These are phyloP conservation scores for Hydrozoanthus tunicans DNA, from an alignment of 64 coral and sea anemone species.

Conservation along the genomic window DNA sequence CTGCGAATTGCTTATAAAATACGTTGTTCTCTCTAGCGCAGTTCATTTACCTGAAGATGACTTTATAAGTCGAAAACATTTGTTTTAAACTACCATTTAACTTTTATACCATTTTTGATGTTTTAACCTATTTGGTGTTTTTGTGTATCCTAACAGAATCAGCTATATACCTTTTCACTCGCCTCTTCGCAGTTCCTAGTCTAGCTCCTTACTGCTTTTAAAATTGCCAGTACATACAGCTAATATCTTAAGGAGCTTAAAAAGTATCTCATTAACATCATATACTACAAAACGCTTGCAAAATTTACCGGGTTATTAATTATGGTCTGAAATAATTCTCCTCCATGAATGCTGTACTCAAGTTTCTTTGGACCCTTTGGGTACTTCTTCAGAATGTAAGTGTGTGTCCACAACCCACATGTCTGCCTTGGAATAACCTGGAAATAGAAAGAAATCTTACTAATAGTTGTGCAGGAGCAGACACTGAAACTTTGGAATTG, in stretches of 20 bases:
- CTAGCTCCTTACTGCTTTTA: too few species aligned
- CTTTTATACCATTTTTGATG: too few species aligned
- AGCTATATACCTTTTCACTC: too few species aligned
- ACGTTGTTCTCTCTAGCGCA: too few species aligned
- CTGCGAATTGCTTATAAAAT: too few species aligned
- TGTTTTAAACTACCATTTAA: too few species aligned
- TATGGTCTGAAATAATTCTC: constrained; percentile 84
- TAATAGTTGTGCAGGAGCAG: neutral
- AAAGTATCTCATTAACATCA: neutral
- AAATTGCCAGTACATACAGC: neutral
- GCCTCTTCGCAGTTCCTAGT: too few species aligned
- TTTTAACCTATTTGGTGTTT: too few species aligned
- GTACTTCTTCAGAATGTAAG: constrained; percentile 71
- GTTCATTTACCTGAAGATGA: too few species aligned
- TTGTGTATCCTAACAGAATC: too few species aligned
- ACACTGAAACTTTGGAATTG: too few species aligned
- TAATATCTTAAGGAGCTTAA: neutral
- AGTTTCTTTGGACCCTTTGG: constrained; percentile 67
- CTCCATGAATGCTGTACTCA: constrained; percentile 88
- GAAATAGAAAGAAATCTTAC: neutral
- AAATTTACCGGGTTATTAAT: constrained; percentile 94
- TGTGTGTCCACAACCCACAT: constrained; percentile 93
- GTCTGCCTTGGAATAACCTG: constrained; percentile 96
- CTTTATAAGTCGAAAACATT: too few species aligned
- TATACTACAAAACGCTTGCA: neutral